phyloP scores from a whole-genome alignment of 2,797 vertebrate species.

The Sebastiscus albofasciatus region DNA sequence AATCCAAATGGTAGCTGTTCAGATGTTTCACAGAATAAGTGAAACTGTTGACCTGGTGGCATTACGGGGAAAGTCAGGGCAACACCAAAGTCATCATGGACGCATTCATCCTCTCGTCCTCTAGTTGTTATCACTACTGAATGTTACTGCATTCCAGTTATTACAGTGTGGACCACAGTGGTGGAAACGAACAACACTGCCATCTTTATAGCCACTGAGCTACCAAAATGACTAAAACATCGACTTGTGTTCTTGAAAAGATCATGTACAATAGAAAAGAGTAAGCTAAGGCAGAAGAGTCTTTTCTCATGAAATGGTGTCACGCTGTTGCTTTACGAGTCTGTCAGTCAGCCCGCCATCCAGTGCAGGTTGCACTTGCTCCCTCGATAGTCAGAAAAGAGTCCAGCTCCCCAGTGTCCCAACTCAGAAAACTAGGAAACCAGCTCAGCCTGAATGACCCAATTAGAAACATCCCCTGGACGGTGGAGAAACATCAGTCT shows the following conservation, averaged over 20 bases:
- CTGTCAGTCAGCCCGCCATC: constrained; percentile 36
- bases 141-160: background rate
- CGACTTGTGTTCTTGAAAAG: background rate
- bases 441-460: constrained; percentile 74
- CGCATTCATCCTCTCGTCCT: background rate
- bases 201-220: background rate
- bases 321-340: background rate
- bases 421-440: constrained; percentile 74
- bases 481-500: constrained; percentile 37
- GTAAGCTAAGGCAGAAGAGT: background rate
- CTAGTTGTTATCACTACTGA: background rate
- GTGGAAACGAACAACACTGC: background rate
- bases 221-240: background rate
- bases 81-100: too few relatives aligned
- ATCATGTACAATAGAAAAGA: background rate
- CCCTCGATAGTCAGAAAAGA: constrained; percentile 75
- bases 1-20: background rate
- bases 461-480: constrained; percentile 73
- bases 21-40: background rate
- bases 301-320: background rate
- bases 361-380: constrained; percentile 38
- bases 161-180: too few relatives aligned
- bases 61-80: background rate
- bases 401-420: constrained; percentile 80
- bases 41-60: background rate